These are phyloP conservation scores for Diarsia rubi DNA, from an alignment of 2,888 invertebrate species.

Conservation along the genomic window DNA sequence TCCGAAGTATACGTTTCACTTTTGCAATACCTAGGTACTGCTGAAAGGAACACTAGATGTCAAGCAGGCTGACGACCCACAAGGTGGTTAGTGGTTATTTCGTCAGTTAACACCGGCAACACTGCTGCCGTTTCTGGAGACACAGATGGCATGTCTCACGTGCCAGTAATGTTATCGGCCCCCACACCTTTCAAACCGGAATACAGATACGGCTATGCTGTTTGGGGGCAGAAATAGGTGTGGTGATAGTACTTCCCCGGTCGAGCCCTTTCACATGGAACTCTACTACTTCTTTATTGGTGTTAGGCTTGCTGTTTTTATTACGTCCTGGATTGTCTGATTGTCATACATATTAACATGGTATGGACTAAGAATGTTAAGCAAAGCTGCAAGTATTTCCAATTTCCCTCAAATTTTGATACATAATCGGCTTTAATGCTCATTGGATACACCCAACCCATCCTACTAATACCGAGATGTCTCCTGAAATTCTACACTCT, in stretches of 20 bases:
- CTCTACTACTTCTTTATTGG: constrained; percentile 30
- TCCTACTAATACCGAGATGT: background rate
- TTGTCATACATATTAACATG: background rate
- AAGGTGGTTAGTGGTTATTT: background rate
- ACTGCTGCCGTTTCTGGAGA: constrained; percentile 14
- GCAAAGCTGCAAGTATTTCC: background rate
- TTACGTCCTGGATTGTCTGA: background rate
- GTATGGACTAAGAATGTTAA: background rate
- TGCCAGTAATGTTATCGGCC: constrained; percentile 36
- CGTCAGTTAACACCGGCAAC: background rate
- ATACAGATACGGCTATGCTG: constrained; percentile 26
- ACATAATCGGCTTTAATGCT: background rate
- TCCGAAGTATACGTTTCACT: background rate
- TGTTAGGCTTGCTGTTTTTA: background rate
- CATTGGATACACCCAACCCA: background rate
- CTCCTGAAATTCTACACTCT: background rate
- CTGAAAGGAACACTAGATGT: background rate
- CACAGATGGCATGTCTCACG: constrained; percentile 15
- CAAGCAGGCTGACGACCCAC: background rate
- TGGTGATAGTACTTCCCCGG: constrained; percentile 46
- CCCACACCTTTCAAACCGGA: constrained; percentile 20
- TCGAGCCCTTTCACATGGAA: constrained; percentile 36
- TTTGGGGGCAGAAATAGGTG: constrained; percentile 16
- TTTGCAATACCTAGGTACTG: background rate
- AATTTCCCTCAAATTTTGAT: background rate